Percentiles rank a stretch among this genome's conserved stretches.
Conservation (phyloP, 2,888 invertebrate genomes). For the Camponotus fellah region DNA sequence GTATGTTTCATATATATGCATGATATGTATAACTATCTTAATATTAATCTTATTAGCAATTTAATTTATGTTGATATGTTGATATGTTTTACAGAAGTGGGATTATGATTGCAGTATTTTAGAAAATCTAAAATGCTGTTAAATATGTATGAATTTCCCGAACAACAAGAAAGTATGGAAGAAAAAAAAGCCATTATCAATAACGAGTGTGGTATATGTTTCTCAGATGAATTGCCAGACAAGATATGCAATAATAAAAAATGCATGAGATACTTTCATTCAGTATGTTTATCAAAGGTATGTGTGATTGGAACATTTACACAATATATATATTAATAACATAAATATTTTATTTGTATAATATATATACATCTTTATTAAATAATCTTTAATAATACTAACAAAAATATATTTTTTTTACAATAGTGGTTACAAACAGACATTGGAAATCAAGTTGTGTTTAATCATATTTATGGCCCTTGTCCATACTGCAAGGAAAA, state of each 20-base stretch:
- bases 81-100: conserved; percentile 81
- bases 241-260: conserved; percentile 82
- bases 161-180: conserved; percentile 45
- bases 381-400: not conserved
- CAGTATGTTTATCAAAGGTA: conserved; percentile 81
- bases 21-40: not conserved
- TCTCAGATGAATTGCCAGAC: conserved; percentile 76
- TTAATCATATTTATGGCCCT: conserved; percentile 79
- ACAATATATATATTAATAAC: not conserved
- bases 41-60: not conserved
- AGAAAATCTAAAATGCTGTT: conserved; percentile 80
- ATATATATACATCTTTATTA: not conserved
- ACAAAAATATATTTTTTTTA: conserved; percentile 54
- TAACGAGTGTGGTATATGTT: conserved; percentile 84
- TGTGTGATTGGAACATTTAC: not conserved
- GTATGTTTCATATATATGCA: conserved; percentile 65
- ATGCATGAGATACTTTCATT: conserved; percentile 81
- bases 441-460: conserved; percentile 78
- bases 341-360: not conserved
- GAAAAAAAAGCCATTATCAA: conserved; percentile 71
- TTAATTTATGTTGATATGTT: conserved; percentile 14
- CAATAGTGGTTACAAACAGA: conserved; percentile 81
- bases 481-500: conserved; percentile 82
- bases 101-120: conserved; percentile 69
- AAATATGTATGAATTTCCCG: conserved; percentile 79